A percentile compares a stretch with the other conserved stretches of the same genome.
These are phyloP conservation scores for Gastrophysa polygoni DNA, from an alignment of 2,888 invertebrate species.

Conservation along the genomic window DNA sequence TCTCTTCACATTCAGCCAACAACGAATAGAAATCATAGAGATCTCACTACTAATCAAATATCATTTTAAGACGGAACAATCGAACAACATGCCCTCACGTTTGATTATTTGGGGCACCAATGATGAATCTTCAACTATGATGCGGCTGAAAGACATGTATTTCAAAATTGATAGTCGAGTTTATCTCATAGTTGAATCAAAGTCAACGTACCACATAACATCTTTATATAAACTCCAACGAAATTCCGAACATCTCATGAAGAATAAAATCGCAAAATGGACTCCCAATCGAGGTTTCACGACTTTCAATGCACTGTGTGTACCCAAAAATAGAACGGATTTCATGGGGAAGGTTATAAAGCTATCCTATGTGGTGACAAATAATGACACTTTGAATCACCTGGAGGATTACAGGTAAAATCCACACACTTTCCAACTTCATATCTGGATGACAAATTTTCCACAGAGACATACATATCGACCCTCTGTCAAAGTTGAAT, in stretches of 20 bases:
- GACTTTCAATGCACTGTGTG: slow-evolving; percentile 14
- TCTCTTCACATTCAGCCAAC: no score
- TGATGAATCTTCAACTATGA: not conserved
- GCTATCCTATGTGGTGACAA: slow-evolving; percentile 49
- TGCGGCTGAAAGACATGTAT: slow-evolving; percentile 21
- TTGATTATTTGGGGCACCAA: not conserved
- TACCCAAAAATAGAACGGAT: slow-evolving; percentile 10
- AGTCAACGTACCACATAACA: slow-evolving; percentile 25
- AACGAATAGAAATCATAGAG: no score
- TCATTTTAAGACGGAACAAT: not conserved
- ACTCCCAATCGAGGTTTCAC: slow-evolving; percentile 10
- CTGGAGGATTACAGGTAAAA: slow-evolving; percentile 54
- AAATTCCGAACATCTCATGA: not conserved
- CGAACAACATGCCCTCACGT: not conserved
- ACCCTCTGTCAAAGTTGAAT: slow-evolving; percentile 63
- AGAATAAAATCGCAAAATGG: slow-evolving; percentile 20
- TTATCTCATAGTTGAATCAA: slow-evolving; percentile 33
- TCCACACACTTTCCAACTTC: no score
- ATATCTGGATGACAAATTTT: no score
- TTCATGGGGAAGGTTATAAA: slow-evolving; percentile 43
- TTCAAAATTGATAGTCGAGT: slow-evolving; percentile 40
- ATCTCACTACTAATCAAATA: no score
- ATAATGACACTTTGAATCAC: slow-evolving; percentile 56
- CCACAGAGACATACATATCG: slow-evolving; percentile 47
- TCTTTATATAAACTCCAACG: slow-evolving; percentile 39